phyloP scores from a whole-genome alignment of 2,797 vertebrate species.

The Lagocephalus sceleratus region DNA sequence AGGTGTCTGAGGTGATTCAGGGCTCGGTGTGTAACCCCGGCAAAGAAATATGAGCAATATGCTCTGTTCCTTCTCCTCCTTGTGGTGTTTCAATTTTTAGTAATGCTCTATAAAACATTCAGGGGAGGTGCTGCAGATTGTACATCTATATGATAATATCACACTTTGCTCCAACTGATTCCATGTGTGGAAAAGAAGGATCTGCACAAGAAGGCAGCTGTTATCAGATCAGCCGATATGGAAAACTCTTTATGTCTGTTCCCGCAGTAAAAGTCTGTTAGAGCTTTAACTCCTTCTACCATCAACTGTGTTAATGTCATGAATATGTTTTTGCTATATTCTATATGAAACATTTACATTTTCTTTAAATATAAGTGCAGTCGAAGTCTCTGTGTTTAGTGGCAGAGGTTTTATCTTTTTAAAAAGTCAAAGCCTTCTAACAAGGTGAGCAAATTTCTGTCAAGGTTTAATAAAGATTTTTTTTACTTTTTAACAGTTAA shows the following conservation, averaged over 20 bases:
- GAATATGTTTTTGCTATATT: too few relatives aligned
- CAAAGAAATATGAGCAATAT: constrained; percentile 41
- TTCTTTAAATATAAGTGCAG: too few relatives aligned
- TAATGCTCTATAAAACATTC: constrained; percentile 46
- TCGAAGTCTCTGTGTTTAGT: too few relatives aligned
- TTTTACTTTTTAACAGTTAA: constrained; percentile 15
- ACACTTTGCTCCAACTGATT: constrained; percentile 30
- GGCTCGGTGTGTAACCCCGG: constrained; percentile 52
- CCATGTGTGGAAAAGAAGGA: constrained; percentile 39
- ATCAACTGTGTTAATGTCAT: too few relatives aligned
- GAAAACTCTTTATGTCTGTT: constrained; percentile 7
- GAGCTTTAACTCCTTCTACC: too few relatives aligned
- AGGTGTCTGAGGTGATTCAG: constrained; percentile 78
- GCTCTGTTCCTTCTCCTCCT: constrained; percentile 31
- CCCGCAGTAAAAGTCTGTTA: too few relatives aligned
- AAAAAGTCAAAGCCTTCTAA: too few relatives aligned
- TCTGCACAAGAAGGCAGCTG: constrained; percentile 48
- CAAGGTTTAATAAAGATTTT: constrained; percentile 9
- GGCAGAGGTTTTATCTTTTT: too few relatives aligned
- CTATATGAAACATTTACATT: too few relatives aligned
- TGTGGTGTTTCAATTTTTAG: constrained; percentile 49
- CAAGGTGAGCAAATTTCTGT: neutral
- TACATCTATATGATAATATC: constrained; percentile 36
- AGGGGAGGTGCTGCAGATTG: constrained; percentile 31
- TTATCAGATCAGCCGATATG: constrained; percentile 67